Conservation (phyloP, 1,140 invertebrate genomes). For the Eriocheir sinensis region DNA sequence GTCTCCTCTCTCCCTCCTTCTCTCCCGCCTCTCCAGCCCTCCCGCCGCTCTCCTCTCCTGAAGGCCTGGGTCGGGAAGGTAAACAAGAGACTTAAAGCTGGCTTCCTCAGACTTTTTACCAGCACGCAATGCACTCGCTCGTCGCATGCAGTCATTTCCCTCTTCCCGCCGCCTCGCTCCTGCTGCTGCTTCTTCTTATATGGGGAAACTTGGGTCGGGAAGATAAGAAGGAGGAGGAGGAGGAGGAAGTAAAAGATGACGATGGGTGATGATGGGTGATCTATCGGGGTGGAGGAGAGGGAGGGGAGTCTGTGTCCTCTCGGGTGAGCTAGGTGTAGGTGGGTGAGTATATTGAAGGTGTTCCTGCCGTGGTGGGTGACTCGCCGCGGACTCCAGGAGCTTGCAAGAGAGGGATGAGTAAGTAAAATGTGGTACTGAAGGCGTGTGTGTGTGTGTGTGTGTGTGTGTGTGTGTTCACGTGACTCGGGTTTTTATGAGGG, state of each 20-base stretch:
- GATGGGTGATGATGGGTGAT: neutral
- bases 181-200: no score
- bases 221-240: no score
- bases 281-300: neutral
- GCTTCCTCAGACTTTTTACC: constrained; percentile 1
- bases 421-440: neutral
- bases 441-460: constrained; percentile 16
- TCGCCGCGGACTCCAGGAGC: neutral
- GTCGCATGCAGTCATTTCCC: neutral
- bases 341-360: neutral
- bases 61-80: neutral
- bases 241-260: no score
- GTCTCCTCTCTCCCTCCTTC: neutral
- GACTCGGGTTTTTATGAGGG: neutral
- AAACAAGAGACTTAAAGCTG: constrained; percentile 25
- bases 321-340: neutral
- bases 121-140: neutral
- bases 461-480: neutral
- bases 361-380: neutral
- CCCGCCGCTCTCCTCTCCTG: neutral
- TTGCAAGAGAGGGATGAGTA: neutral
- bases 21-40: neutral
- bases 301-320: neutral
- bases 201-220: no score
- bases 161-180: neutral